These are phyloP conservation scores for Tipula helvola DNA, from an alignment of 2,888 invertebrate genomes.

Conservation along the genomic window DNA sequence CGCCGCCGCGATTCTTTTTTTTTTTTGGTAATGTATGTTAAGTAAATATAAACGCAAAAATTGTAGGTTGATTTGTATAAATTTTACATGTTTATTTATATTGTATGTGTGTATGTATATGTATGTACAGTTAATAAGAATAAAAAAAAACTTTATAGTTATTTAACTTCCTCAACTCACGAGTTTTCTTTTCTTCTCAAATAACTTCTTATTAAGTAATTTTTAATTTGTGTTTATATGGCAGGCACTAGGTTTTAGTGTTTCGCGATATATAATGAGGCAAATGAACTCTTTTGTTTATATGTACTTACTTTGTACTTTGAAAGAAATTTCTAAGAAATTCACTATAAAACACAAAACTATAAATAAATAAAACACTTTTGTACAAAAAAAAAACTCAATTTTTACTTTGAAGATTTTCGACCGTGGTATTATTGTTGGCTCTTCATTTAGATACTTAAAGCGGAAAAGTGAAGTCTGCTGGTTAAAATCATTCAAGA, in stretches of 20 bases:
- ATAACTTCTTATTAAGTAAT: neutral
- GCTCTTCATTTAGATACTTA: neutral
- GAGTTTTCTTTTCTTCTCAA: neutral
- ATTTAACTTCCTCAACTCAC: neutral
- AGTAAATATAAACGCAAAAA: neutral
- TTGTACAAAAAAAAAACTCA: neutral
- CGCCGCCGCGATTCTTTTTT: neutral
- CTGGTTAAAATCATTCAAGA: neutral
- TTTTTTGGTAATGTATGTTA: neutral
- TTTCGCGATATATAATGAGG: neutral
- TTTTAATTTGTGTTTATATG: neutral
- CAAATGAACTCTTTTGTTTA: neutral
- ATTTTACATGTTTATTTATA: conserved; percentile 4
- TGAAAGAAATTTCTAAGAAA: neutral
- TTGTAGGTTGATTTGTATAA: neutral
- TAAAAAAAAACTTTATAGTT: neutral
- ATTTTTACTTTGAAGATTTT: neutral
- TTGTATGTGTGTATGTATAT: neutral
- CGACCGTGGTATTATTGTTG: neutral
- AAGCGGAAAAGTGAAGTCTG: neutral
- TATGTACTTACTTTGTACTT: neutral
- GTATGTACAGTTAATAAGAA: neutral
- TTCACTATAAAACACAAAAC: neutral
- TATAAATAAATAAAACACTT: neutral
- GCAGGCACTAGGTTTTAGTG: neutral